Percentiles rank a stretch among this genome's conserved stretches.
phyloP scores from a whole-genome alignment of 2,797 vertebrate species.

The Petrocephalus sullivani region DNA sequence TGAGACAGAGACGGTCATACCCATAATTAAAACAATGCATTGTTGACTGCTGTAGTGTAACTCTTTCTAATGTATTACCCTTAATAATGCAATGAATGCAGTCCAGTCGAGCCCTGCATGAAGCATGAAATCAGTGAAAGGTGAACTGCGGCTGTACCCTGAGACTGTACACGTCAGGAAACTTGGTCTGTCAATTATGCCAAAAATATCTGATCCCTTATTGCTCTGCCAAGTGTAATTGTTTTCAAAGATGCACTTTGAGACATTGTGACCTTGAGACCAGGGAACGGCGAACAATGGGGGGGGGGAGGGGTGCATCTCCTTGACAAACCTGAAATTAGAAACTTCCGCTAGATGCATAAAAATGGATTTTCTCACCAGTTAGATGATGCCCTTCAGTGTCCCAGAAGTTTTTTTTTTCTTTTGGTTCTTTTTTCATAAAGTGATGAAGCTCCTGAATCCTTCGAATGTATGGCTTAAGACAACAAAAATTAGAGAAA shows the following conservation, averaged over 20 bases:
- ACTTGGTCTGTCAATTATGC: slow-evolving; percentile 5
- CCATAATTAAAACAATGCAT: not conserved
- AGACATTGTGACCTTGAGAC: slow-evolving; percentile 7
- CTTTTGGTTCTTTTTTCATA: not conserved
- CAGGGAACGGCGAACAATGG: not conserved
- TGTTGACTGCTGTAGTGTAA: not conserved
- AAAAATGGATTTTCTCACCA: slow-evolving; percentile 18
- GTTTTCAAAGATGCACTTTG: slow-evolving; percentile 7
- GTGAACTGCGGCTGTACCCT: not conserved
- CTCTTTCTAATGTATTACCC: not conserved
- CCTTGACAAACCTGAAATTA: slow-evolving; percentile 14
- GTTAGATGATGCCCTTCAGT: slow-evolving; percentile 13
- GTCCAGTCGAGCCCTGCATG: not conserved
- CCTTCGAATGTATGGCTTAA: not conserved
- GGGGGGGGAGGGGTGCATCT: not conserved
- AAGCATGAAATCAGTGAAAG: not conserved
- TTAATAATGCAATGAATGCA: not conserved
- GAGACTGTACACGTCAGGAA: not conserved
- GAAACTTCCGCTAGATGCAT: slow-evolving; percentile 18
- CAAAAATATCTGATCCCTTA: not conserved
- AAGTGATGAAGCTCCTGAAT: not conserved
- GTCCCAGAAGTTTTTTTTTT: not conserved
- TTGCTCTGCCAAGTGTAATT: not conserved
- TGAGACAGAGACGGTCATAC: not conserved
- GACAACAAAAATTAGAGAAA: not conserved